A percentile compares a stretch with the other conserved stretches of the same genome.
Conservation (phyloP, 2,797 vertebrate species). For the Hydrocynus forskahlii region DNA sequence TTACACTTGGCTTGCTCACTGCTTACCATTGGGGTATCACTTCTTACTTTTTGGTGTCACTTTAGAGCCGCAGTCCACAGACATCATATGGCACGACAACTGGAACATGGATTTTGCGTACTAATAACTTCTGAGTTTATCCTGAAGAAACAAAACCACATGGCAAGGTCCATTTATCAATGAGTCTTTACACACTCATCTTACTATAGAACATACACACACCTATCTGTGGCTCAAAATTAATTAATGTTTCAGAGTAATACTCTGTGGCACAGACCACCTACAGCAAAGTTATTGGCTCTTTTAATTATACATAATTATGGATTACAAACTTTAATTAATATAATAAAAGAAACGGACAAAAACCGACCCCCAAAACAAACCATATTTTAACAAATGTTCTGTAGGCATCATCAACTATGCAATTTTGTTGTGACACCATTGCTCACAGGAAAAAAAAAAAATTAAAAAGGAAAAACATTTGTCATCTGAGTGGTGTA, state of each 20-base stretch:
- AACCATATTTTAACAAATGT: not conserved
- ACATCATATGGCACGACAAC: slow-evolving; percentile 20
- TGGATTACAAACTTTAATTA: not conserved
- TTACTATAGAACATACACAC: not conserved
- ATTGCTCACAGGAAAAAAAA: not conserved
- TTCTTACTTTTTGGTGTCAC: slow-evolving; percentile 44
- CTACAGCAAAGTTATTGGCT: not conserved
- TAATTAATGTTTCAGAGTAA: not conserved
- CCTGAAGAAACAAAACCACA: slow-evolving; percentile 29
- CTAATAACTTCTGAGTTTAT: slow-evolving; percentile 46
- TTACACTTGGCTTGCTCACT: too few species aligned
- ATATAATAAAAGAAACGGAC: not conserved
- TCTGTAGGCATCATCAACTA: not conserved
- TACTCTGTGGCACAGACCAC: not conserved
- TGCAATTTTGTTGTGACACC: not conserved
- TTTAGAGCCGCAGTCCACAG: slow-evolving; percentile 48
- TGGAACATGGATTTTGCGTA: slow-evolving; percentile 51
- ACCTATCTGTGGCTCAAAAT: not conserved
- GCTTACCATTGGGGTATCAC: not conserved
- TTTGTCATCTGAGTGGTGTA: not conserved
- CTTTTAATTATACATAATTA: slow-evolving; percentile 1
- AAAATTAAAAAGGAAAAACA: too few species aligned
- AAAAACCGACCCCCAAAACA: not conserved
- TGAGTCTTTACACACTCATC: not conserved
- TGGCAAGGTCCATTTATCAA: not conserved